Conservation (phyloP, 2,113 vertebrate genomes). For the Lathamus discolor region DNA sequence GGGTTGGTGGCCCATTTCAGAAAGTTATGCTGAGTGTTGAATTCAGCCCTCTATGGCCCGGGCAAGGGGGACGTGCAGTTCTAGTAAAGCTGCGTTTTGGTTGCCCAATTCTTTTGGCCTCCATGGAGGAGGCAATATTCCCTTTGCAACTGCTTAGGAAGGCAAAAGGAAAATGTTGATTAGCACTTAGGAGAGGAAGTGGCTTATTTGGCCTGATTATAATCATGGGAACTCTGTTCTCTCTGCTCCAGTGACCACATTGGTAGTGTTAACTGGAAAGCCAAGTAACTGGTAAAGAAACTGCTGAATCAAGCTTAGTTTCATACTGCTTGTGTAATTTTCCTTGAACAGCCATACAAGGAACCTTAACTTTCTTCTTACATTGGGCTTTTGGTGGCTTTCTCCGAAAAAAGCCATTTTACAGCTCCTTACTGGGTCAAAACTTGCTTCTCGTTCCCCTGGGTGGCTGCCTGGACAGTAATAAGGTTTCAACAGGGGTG, state of each 20-base stretch:
- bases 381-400: background rate
- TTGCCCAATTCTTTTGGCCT: background rate
- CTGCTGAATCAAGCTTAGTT: constrained; percentile 1
- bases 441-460: background rate
- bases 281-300: constrained; percentile 9
- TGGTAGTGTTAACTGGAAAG: background rate
- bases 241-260: constrained; percentile 18
- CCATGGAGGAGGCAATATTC: background rate
- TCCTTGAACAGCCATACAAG: background rate
- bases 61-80: background rate
- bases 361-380: background rate
- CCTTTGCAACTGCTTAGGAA: constrained; percentile 17
- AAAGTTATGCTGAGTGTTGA: background rate
- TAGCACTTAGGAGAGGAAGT: constrained; percentile 50
- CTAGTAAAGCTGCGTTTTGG: background rate
- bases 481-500: background rate
- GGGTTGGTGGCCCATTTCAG: background rate
- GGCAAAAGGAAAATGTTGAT: constrained; percentile 53
- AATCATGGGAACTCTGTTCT: constrained; percentile 13
- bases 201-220: constrained; percentile 38
- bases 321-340: background rate
- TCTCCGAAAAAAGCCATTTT: background rate
- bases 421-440: background rate
- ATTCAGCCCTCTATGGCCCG: background rate
- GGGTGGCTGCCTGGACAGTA: background rate